phyloP scores from a whole-genome alignment of 1,140 invertebrate species.

The Gyrodactylus bullatarudis region DNA sequence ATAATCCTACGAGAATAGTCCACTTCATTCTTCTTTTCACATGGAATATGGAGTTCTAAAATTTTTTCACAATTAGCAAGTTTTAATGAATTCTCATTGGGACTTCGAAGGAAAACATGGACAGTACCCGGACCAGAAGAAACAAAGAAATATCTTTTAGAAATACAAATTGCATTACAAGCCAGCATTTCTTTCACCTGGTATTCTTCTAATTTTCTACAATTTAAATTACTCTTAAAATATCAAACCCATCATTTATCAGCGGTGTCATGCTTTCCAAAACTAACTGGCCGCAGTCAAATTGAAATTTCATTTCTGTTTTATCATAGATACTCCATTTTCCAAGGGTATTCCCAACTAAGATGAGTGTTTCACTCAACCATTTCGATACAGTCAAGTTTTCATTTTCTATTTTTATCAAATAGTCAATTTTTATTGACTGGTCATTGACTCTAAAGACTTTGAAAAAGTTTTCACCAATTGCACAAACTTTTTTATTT shows the following conservation, averaged over 20 bases:
- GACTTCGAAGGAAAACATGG: background rate
- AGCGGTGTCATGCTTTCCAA: background rate
- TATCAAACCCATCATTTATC: background rate
- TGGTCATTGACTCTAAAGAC: constrained; percentile 41
- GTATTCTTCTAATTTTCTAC: background rate
- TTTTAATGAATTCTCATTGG: background rate
- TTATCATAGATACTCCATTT: constrained; percentile 37
- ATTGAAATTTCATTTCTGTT: constrained; percentile 32
- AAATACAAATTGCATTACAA: background rate
- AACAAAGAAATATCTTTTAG: background rate
- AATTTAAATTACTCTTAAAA: too few relatives aligned
- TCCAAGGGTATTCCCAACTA: constrained; percentile 37
- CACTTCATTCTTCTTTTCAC: background rate
- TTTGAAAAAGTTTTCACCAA: constrained; percentile 35
- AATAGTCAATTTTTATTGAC: constrained; percentile 41
- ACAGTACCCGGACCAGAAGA: background rate
- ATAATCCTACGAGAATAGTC: background rate
- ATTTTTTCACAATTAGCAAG: background rate
- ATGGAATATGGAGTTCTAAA: background rate
- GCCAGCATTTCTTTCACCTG: background rate
- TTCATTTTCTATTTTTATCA: constrained; percentile 39
- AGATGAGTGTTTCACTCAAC: constrained; percentile 31
- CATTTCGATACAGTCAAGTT: constrained; percentile 29
- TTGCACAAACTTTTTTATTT: constrained; percentile 33
- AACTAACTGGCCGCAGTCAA: constrained; percentile 11